Evolutionary conservation across 2,888 invertebrate genomes (phyloP).

Genomic region (Diachrysia chrysitis): DNA sequence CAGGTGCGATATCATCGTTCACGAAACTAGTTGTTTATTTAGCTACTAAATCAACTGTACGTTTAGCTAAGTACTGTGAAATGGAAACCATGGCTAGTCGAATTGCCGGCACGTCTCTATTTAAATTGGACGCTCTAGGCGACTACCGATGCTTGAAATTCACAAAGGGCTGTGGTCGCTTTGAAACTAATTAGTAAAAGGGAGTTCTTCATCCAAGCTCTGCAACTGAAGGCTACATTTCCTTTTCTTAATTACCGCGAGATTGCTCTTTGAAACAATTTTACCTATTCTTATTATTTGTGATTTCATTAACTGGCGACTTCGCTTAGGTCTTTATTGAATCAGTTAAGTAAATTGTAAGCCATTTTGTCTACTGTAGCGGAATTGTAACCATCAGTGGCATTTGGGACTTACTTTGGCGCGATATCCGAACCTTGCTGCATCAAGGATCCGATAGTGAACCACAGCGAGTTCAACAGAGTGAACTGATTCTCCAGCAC

Average conservation of each 20-base stretch:
- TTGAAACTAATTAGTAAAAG: conserved; percentile 86
- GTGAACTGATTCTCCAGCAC: conserved; percentile 97
- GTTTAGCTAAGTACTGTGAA: conserved; percentile 78
- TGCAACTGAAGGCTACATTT: conserved; percentile 82
- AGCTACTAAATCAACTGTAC: conserved; percentile 78
- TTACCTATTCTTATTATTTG: conserved; percentile 40
- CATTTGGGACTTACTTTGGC: conserved; percentile 93
- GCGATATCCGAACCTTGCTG: conserved; percentile 98
- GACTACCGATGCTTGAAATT: conserved; percentile 84
- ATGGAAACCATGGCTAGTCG: conserved; percentile 75
- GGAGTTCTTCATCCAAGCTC: conserved; percentile 78
- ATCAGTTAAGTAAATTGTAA: conserved; percentile 23
- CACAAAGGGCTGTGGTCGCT: conserved; percentile 86
- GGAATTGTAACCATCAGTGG: conserved; percentile 77
- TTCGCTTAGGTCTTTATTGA: conserved; percentile 19
- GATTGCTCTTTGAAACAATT: conserved; percentile 60
- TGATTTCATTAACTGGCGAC: conserved; percentile 41
- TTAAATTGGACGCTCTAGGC: conserved; percentile 79
- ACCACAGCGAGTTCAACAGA: conserved; percentile 97
- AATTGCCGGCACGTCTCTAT: conserved; percentile 81
- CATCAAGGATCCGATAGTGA: conserved; percentile 97
- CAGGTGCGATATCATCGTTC: conserved; percentile 74
- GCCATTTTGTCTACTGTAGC: conserved; percentile 41
- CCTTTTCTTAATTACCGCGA: conserved; percentile 68
- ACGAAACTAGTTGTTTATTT: conserved; percentile 73